Conservation (phyloP, 2,797 vertebrate species). For the Tokudaia muenninki region DNA sequence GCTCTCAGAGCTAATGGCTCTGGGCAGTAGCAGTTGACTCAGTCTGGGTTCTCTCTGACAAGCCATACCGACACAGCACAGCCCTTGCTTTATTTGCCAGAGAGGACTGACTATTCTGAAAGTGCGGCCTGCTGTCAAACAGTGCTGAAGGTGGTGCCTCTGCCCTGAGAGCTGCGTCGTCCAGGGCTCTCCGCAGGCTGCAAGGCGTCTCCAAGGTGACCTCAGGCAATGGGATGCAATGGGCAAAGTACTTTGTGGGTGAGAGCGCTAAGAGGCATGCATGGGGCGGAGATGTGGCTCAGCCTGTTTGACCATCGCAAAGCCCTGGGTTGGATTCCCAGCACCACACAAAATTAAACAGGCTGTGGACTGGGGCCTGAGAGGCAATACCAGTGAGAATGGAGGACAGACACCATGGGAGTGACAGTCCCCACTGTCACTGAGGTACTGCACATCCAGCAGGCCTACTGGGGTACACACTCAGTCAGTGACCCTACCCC, state of each 20-base stretch:
- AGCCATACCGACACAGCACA: not conserved
- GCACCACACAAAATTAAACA: not conserved
- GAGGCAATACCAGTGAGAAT: not conserved
- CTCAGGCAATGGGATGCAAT: not conserved
- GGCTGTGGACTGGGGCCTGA: not conserved
- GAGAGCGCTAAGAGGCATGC: not conserved
- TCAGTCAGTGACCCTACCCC: not conserved
- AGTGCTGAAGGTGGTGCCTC: not conserved
- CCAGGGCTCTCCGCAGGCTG: not conserved
- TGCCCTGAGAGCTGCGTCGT: not conserved
- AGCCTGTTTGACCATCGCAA: not conserved
- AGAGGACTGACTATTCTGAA: not conserved
- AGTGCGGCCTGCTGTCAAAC: not conserved
- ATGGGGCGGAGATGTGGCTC: too few species aligned
- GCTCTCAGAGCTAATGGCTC: not conserved
- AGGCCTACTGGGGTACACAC: not conserved
- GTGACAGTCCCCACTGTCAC: not conserved
- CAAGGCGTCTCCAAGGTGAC: not conserved
- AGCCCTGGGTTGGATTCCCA: not conserved
- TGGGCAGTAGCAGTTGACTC: not conserved
- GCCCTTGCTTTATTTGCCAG: not conserved
- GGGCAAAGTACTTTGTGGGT: not conserved
- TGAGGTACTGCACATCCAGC: not conserved
- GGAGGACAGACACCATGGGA: not conserved
- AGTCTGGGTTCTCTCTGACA: not conserved